These are phyloP conservation scores for Cyprinodon diabolis DNA, from an alignment of 2,797 vertebrate genomes.

Conservation along the genomic window DNA sequence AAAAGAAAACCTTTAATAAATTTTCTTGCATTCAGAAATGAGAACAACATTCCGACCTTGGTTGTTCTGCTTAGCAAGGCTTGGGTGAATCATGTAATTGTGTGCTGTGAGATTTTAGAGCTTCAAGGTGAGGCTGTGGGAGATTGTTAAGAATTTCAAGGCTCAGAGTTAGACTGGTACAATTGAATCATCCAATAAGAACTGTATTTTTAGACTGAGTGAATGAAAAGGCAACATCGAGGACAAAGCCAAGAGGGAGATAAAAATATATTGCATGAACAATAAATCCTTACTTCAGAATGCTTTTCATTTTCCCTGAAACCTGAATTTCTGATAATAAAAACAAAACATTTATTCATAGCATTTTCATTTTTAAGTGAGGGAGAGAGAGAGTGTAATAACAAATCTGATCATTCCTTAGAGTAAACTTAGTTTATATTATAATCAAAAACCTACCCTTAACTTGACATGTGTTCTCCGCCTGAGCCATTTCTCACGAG, in stretches of 20 bases:
- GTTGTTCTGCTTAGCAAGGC: constrained; percentile 21
- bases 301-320: neutral
- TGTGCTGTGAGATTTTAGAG: constrained; percentile 20
- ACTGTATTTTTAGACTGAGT: constrained; percentile 52
- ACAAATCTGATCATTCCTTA: no score
- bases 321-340: neutral
- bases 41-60: constrained; percentile 42
- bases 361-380: neutral
- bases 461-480: constrained; percentile 97
- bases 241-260: neutral
- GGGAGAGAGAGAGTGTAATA: neutral
- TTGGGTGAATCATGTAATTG: constrained; percentile 40
- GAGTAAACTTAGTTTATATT: neutral
- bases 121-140: constrained; percentile 52
- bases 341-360: neutral
- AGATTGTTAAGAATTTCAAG: constrained; percentile 35
- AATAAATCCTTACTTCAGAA: neutral
- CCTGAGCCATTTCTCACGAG: constrained; percentile 96
- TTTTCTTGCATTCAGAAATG: constrained; percentile 34
- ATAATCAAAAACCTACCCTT: constrained; percentile 76
- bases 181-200: constrained; percentile 20
- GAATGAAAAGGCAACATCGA: constrained; percentile 14
- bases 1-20: constrained; percentile 44
- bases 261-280: neutral
- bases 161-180: constrained; percentile 9